Base-by-base conservation (phyloP, 1,140 invertebrate species). In the Apis florea region DNA sequence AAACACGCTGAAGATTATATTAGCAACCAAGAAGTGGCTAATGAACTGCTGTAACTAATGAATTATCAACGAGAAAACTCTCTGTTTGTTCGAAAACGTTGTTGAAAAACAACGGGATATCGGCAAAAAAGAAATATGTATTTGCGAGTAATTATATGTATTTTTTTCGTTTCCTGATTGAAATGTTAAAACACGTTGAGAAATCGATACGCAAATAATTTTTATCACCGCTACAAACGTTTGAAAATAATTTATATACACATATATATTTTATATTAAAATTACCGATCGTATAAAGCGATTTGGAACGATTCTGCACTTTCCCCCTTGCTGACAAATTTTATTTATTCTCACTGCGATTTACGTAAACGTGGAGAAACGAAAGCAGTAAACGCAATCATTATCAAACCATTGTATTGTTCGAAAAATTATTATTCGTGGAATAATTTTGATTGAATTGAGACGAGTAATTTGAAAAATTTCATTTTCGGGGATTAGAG, bases 351-450 rank as follows among this genome's bases (percentile, higher is more conserved):
- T 1, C 21, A 15, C 17, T 49, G 12, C 63, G 9, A 11, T 4
- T 71, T 79, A 53, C 56, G 58, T 79, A 71, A 63, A 79, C 4
- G n/a, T n/a, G 54, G 56, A 31, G 76, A 78, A 70, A 78, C 51
- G 54, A 17, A 40, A n/a, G 31, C 4, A 56, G 10, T 5, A 11
- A 6, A 56, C 19, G 6, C 2, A 6, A 40, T 40, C 31, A 40
- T 40, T 40, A 40, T 40, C 31, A 6, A 40, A 6, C 31, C 31
- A 40, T 40, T 40, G 31, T 40, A 63, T 31, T 1, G 2, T 8
- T 8, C 24, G 13, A 61, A 15, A 13, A 31, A 24, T 15, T 13
- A 5, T 15, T 24, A 13, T 24, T 24, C 58, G n/a, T 61, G n/a
- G 5, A 24, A n/a, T 5, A n/a, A 24, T 24, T 24, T 15, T 24